A percentile compares a stretch with the other conserved stretches of the same genome.
Evolutionary conservation across 2,888 invertebrate genomes (phyloP).

Genomic region (Nycteola revayana): DNA sequence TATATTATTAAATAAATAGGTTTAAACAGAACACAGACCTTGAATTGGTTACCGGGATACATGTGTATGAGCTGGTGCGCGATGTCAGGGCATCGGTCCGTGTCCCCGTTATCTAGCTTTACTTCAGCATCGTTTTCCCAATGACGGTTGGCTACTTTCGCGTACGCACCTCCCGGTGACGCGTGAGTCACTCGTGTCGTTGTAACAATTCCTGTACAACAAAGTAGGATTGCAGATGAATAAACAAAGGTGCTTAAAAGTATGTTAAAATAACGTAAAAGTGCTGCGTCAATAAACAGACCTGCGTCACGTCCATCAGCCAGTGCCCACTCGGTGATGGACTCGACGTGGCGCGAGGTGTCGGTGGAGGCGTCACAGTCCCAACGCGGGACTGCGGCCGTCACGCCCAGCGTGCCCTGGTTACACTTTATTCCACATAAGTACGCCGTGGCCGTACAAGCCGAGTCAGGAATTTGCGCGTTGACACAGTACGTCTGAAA

Average conservation of each 20-base stretch:
- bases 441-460: slow-evolving; percentile 86
- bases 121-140: slow-evolving; percentile 85
- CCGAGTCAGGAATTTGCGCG: slow-evolving; percentile 86
- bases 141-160: slow-evolving; percentile 74
- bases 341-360: slow-evolving; percentile 78
- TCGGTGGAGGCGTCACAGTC: slow-evolving; percentile 83
- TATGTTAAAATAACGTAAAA: not conserved
- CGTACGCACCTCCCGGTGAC: slow-evolving; percentile 85
- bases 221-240: too few species aligned
- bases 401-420: slow-evolving; percentile 84
- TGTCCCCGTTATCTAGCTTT: slow-evolving; percentile 50
- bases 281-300: slow-evolving; percentile 46
- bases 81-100: slow-evolving; percentile 84
- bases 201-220: slow-evolving; percentile 83
- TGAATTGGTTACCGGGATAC: slow-evolving; percentile 80
- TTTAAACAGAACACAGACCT: slow-evolving; percentile 41
- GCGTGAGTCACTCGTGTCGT: slow-evolving; percentile 89
- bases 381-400: slow-evolving; percentile 78
- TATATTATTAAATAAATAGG: not conserved
- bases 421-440: slow-evolving; percentile 85
- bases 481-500: slow-evolving; percentile 80
- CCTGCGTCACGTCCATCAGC: slow-evolving; percentile 57
- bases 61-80: slow-evolving; percentile 84
- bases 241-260: too few species aligned
- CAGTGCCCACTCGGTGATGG: slow-evolving; percentile 85